Evolutionary conservation across 2,797 vertebrate genomes (phyloP).

Genomic region (Moxostoma hubbsi): DNA sequence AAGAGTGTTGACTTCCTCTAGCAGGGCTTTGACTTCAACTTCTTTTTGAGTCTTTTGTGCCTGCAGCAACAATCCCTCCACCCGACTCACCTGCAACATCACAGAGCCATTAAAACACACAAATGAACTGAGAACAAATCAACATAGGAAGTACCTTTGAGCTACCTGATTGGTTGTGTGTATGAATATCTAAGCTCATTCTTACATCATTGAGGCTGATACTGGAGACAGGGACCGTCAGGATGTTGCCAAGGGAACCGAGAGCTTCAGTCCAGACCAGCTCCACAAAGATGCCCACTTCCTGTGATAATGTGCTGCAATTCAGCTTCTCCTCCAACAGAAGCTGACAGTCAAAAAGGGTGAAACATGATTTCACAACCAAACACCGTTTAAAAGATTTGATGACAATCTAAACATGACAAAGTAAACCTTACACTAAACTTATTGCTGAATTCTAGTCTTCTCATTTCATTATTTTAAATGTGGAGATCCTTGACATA

Average conservation of each 20-base stretch:
- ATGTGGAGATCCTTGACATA: too few relatives aligned
- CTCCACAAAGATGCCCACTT: slow-evolving; percentile 83
- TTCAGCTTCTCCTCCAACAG: slow-evolving; percentile 80
- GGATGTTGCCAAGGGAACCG: slow-evolving; percentile 72
- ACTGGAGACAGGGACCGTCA: slow-evolving; percentile 70
- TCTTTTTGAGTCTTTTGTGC: slow-evolving; percentile 71
- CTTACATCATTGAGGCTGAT: slow-evolving; percentile 84
- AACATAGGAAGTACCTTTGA: background rate
- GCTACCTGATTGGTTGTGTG: background rate
- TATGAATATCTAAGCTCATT: background rate
- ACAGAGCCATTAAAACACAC: slow-evolving; percentile 2
- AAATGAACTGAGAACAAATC: background rate
- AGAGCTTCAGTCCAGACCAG: slow-evolving; percentile 84
- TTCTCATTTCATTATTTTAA: too few relatives aligned
- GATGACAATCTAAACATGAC: background rate
- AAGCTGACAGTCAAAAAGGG: slow-evolving; percentile 69
- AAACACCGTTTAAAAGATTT: background rate
- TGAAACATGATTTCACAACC: background rate
- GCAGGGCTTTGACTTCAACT: slow-evolving; percentile 50
- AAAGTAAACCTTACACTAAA: too few relatives aligned
- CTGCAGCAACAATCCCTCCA: slow-evolving; percentile 82
- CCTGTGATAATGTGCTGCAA: slow-evolving; percentile 71
- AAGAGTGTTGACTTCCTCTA: slow-evolving; percentile 73
- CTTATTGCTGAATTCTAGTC: too few relatives aligned
- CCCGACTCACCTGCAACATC: slow-evolving; percentile 79